These are phyloP conservation scores for Stegophylla sp. DNA, from an alignment of 2,888 invertebrate genomes.

Conservation along the genomic window DNA sequence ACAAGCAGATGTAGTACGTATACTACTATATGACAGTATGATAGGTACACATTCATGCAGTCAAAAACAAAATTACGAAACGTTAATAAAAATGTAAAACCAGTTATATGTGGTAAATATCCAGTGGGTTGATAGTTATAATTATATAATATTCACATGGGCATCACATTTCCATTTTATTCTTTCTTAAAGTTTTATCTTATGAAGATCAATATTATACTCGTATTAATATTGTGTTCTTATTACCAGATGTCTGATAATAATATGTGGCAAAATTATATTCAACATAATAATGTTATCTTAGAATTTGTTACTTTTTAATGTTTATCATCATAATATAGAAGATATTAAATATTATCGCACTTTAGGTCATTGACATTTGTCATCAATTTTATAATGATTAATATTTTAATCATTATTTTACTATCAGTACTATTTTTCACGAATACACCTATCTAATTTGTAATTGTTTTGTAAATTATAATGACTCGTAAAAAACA, in stretches of 20 bases:
- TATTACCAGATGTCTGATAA: conserved; percentile 26
- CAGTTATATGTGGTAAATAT: conserved; percentile 14
- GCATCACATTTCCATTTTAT: conserved; percentile 3
- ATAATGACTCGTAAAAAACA: too few relatives aligned
- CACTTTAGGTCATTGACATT: too few relatives aligned
- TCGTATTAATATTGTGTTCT: neutral
- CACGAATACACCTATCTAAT: too few relatives aligned
- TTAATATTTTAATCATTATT: too few relatives aligned
- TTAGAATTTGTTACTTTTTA: too few relatives aligned
- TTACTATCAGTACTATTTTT: too few relatives aligned
- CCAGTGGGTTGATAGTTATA: conserved; percentile 22
- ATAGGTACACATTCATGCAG: too few relatives aligned
- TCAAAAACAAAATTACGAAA: neutral
- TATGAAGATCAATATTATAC: neutral
- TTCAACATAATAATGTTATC: conserved; percentile 4
- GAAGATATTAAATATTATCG: too few relatives aligned
- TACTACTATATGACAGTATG: neutral
- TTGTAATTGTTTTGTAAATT: too few relatives aligned
- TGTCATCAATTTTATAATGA: too few relatives aligned
- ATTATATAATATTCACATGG: conserved; percentile 13
- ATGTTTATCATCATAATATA: too few relatives aligned
- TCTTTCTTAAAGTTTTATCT: conserved; percentile 5
- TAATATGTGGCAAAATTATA: conserved; percentile 19
- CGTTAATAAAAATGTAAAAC: conserved; percentile 16
- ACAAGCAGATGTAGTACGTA: neutral